Evolutionary conservation across 2,888 invertebrate genomes (phyloP).

Genomic region (Phaedon cochleariae): DNA sequence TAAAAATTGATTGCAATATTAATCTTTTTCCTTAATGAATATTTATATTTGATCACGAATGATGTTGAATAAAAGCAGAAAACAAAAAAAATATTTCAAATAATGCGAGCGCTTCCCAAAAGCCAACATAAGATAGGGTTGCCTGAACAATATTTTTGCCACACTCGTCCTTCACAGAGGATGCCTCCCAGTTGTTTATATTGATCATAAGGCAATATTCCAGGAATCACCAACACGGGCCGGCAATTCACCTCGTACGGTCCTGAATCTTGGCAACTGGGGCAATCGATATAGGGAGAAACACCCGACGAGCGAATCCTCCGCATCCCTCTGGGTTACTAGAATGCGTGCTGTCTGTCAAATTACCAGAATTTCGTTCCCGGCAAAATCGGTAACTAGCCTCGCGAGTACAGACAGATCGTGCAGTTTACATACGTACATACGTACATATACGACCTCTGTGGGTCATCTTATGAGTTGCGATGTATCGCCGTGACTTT

Average conservation of each 20-base stretch:
- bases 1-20: too few relatives aligned
- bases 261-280: conserved; percentile 64
- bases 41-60: too few relatives aligned
- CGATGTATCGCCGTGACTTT: conserved; percentile 28
- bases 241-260: conserved; percentile 60
- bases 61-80: too few relatives aligned
- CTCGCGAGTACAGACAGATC: background rate
- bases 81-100: too few relatives aligned
- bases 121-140: too few relatives aligned
- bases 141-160: too few relatives aligned
- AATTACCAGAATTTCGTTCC: conserved; percentile 46
- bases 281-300: conserved; percentile 68
- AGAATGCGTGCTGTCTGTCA: conserved; percentile 63
- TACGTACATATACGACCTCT: conserved; percentile 37
- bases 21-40: too few relatives aligned
- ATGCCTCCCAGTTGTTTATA: too few relatives aligned
- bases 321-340: conserved; percentile 47
- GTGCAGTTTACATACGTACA: conserved; percentile 12
- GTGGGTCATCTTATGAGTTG: conserved; percentile 40
- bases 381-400: background rate
- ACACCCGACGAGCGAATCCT: conserved; percentile 56
- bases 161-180: too few relatives aligned
- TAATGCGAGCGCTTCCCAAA: too few relatives aligned
- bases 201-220: too few relatives aligned
- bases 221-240: conserved; percentile 41